Conservation (phyloP, 30 jellyfish, hydroid and myxozoan species). For the Catostylus mosaicus region DNA sequence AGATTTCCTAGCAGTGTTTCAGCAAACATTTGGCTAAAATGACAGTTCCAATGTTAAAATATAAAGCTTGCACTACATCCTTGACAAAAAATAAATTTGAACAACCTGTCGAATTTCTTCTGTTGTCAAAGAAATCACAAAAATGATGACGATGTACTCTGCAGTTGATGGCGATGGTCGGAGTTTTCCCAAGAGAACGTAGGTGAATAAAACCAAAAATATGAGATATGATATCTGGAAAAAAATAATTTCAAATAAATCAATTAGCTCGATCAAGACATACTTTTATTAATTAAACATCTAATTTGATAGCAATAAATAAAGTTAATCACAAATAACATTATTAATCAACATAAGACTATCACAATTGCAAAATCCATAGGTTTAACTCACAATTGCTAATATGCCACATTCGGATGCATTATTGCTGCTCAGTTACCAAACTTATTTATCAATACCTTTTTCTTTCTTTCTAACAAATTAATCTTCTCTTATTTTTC, state of each 20-base stretch:
- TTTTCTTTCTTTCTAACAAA: background rate
- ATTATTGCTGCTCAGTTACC: slow-evolving; percentile 1
- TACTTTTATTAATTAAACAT: too few relatives aligned
- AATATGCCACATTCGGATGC: background rate
- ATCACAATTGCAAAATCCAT: background rate
- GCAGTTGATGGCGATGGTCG: slow-evolving; percentile 30
- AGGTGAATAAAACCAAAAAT: slow-evolving; percentile 71
- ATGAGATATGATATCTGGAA: slow-evolving; percentile 70
- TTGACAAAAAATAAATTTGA: too few relatives aligned
- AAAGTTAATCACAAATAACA: too few relatives aligned
- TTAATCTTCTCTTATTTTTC: too few relatives aligned
- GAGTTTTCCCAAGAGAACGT: slow-evolving; percentile 63
- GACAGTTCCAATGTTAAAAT: too few relatives aligned
- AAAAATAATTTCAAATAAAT: too few relatives aligned
- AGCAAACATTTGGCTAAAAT: too few relatives aligned
- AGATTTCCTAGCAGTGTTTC: too few relatives aligned
- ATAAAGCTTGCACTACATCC: too few relatives aligned
- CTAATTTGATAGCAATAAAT: too few relatives aligned
- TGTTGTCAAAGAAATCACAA: slow-evolving; percentile 71
- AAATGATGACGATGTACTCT: slow-evolving; percentile 64
- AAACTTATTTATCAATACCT: background rate
- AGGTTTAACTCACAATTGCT: background rate
- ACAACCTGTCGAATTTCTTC: slow-evolving; percentile 94
- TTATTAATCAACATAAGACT: too few relatives aligned
- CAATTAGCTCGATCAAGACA: too few relatives aligned